phyloP scores from a whole-genome alignment of 1,140 invertebrate species.

The Phocides pigmalion region DNA sequence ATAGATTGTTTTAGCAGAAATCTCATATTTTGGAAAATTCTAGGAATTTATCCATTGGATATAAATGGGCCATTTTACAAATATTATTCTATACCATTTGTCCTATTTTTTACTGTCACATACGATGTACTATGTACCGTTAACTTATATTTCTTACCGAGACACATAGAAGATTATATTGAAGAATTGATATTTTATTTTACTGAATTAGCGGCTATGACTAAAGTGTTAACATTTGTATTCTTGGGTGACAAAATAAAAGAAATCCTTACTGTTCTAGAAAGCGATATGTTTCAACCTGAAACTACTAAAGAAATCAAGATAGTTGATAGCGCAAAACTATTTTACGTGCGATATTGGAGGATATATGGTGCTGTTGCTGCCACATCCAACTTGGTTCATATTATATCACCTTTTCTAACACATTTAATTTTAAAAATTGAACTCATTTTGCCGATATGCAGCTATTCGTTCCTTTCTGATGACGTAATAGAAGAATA shows the following conservation, averaged over 20 bases:
- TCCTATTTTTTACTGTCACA: slow-evolving; percentile 45
- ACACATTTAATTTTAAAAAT: slow-evolving; percentile 46
- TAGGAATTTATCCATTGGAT: slow-evolving; percentile 51
- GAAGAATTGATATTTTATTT: slow-evolving; percentile 66
- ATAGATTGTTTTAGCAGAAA: slow-evolving; percentile 56
- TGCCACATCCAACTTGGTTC: slow-evolving; percentile 45
- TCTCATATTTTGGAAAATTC: slow-evolving; percentile 53
- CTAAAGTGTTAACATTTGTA: slow-evolving; percentile 59
- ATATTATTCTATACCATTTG: slow-evolving; percentile 48
- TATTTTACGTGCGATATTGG: slow-evolving; percentile 58
- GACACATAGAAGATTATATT: slow-evolving; percentile 53
- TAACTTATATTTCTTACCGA: slow-evolving; percentile 59
- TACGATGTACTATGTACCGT: slow-evolving; percentile 45
- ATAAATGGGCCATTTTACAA: slow-evolving; percentile 39
- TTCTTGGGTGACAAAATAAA: slow-evolving; percentile 48
- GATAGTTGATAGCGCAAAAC: slow-evolving; percentile 53
- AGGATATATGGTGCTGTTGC: slow-evolving; percentile 53
- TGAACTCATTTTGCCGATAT: slow-evolving; percentile 49
- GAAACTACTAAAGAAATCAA: slow-evolving; percentile 42
- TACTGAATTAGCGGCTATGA: slow-evolving; percentile 47
- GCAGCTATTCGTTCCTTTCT: slow-evolving; percentile 60
- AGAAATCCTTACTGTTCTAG: slow-evolving; percentile 51
- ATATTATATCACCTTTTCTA: slow-evolving; percentile 53
- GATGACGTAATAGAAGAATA: slow-evolving; percentile 43
- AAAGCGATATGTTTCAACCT: slow-evolving; percentile 60